Base-by-base conservation (phyloP, 1,140 invertebrate species). In the Eurosta solidaginis region DNA sequence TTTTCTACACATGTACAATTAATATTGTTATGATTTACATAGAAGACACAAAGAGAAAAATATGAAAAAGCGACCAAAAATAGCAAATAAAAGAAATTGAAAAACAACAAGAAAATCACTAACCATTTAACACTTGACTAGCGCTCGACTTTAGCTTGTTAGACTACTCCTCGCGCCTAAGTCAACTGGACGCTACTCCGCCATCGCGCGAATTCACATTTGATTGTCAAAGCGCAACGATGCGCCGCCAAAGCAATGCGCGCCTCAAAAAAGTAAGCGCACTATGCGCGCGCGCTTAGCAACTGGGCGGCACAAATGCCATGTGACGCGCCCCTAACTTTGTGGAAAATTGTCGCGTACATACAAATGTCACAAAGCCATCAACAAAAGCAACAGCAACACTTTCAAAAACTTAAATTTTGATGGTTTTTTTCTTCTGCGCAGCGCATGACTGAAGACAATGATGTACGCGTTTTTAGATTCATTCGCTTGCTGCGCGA, bases 71-170 rank as follows among this genome's bases (percentile, higher is more conserved):
- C 36, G 36, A 40, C 33, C 33, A 33, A 68, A 68, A 68, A 68
- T 40, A 20, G 17, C 33, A 14, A 59, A 36, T 3, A 68, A 68
- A 33, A 2, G 12, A 17, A 9, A 4, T 3, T n/a, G 59, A 12
- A n/a, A 54, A 25, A 47, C n/a, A 12, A 22, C 59, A 68, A 40
- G n/a, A n/a, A n/a, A n/a, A n/a, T n/a, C n/a, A n/a, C n/a, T n/a
- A 63, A 40, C 17, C 20, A 68, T 68, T 68, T 68, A 68, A 68
- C 59, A 68, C 59, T 68, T n/a, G 33, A 68, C 29, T 68, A 68
- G 59, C n/a, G 27, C 14, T 22, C 17, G 14, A 17, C 45, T 47
- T 1, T 47, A n/a, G 12, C 45, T 47, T 9, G 4, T 33, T 59
- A n/a, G n/a, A n/a, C n/a, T 27, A 33, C 54, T 33, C 12, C 2